phyloP scores from a whole-genome alignment of 1,140 invertebrate species.

The Neodiprion pinetum region DNA sequence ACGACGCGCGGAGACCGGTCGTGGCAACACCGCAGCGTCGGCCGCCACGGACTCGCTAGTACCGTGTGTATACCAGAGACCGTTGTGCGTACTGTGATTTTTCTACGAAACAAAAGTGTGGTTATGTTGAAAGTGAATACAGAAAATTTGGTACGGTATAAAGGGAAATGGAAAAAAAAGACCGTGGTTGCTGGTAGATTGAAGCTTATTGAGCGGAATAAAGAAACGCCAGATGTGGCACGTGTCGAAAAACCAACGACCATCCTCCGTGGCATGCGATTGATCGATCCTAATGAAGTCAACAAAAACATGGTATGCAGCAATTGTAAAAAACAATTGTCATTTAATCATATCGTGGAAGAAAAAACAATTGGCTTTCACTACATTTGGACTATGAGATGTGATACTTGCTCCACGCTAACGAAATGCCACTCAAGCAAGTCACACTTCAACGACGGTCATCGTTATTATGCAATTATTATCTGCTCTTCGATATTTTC shows the following conservation, averaged over 20 bases:
- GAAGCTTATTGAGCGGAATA: too few species aligned
- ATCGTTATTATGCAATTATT: slow-evolving; percentile 14
- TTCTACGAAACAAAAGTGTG: too few species aligned
- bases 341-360: background rate
- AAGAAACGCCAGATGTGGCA: too few species aligned
- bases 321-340: background rate
- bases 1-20: too few species aligned
- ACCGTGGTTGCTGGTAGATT: too few species aligned
- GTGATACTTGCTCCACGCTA: slow-evolving; percentile 5
- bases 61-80: too few species aligned
- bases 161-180: too few species aligned
- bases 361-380: slow-evolving; percentile 8
- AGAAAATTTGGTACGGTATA: too few species aligned
- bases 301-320: slow-evolving; percentile 14
- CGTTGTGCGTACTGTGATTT: too few species aligned
- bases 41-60: too few species aligned
- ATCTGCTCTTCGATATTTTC: slow-evolving; percentile 1
- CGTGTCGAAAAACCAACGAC: slow-evolving; percentile 10
- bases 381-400: slow-evolving; percentile 9
- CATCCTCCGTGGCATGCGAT: slow-evolving; percentile 11
- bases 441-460: slow-evolving; percentile 13
- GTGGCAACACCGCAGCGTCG: too few species aligned
- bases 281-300: slow-evolving; percentile 14
- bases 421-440: slow-evolving; percentile 12
- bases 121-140: too few species aligned